Conservation (phyloP, 2,797 vertebrate genomes). For the Alca torda region DNA sequence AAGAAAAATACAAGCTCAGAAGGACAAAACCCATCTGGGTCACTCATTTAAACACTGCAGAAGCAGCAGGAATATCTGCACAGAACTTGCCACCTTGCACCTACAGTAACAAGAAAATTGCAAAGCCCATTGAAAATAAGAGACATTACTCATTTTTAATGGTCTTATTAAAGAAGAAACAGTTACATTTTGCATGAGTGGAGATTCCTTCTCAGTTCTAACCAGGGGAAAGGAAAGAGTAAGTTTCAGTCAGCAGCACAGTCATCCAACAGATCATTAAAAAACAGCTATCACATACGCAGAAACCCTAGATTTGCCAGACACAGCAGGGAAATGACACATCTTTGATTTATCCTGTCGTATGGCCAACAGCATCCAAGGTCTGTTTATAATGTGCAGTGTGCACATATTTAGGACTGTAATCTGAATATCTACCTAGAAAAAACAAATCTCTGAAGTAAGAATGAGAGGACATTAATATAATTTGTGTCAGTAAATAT, state of each 20-base stretch:
- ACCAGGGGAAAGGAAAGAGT: not conserved
- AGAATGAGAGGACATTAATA: not conserved
- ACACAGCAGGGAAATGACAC: not conserved
- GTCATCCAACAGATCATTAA: not conserved
- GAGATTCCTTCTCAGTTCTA: not conserved
- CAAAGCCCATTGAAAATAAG: not conserved
- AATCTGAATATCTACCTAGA: not conserved
- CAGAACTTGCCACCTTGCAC: not conserved
- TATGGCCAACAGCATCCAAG: not conserved
- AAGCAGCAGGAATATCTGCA: not conserved
- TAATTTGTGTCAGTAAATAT: not conserved
- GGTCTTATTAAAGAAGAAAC: not conserved
- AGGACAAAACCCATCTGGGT: not conserved
- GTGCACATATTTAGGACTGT: not conserved
- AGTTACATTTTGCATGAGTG: not conserved
- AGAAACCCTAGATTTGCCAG: not conserved
- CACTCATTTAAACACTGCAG: not conserved
- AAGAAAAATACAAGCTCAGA: not conserved
- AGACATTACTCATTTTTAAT: not conserved
- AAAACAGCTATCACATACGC: not conserved
- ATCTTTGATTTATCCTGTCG: not conserved
- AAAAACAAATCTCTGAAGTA: not conserved
- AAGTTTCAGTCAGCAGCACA: not conserved
- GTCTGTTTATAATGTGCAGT: not conserved
- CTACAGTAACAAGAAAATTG: not conserved